Base-by-base conservation (phyloP, 2,797 vertebrate species). In the Sebastes elongatus region DNA sequence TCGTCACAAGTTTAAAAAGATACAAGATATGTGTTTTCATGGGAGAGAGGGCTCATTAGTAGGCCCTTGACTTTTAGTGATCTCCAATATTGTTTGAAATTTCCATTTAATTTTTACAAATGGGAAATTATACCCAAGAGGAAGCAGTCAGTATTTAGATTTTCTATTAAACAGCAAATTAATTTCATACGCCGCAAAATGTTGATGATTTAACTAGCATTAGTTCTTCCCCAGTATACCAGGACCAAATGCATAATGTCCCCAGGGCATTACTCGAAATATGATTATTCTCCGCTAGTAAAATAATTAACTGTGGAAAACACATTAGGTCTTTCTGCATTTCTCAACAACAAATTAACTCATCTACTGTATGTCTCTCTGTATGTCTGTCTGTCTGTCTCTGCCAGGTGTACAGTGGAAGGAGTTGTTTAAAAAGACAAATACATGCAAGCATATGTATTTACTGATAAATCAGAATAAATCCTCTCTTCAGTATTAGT, bases 131-230 rank as follows among this genome's bases (percentile, higher is more conserved):
- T 49, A 76, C 67, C 82, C 86, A 78, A 81, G 77, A 83, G 77
- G 61, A 83, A 53, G 23, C 23, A 78, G 79, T 13, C 65, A 69
- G 67, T 77, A 49, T 76, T 90, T 81, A 46, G 74, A 78, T 88
- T 85, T 88, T 84, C 77, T 82, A 89, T 86, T 91, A 80, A 83
- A 85, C 22, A 55, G 67, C 28, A 78, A 87, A 92, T 92, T 71
- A 79, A 88, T 90, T 82, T 86, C 18, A 82, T 76, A 62, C 4
- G 2, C 52, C 5, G 2, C 4, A 61, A 82, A 86, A 77, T 72
- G 62, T 74, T 88, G 72, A 77, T 86, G 76, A 80, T 84, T 86
- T 80, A 85, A 78, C 80, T 38, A 71, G 71, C 59, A 71, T 76
- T 83, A 61, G 61, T 73, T 77, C 2, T 33, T 73, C 61, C 16